Conservation (phyloP, 2,888 invertebrate genomes). For the Phortica magna region DNA sequence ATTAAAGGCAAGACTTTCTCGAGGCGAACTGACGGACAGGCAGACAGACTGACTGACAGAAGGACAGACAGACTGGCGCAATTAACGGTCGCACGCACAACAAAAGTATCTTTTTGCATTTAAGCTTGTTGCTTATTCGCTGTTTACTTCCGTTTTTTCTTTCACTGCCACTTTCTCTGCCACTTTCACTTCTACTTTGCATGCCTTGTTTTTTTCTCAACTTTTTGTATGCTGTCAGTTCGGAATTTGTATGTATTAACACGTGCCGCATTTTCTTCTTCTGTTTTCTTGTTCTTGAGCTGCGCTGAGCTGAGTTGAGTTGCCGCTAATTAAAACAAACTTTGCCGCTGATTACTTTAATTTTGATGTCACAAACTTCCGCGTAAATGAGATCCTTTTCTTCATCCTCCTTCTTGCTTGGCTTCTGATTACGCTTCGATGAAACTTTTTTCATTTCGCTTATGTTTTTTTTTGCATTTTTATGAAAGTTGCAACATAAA, state of each 20-base stretch:
- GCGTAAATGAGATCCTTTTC: background rate
- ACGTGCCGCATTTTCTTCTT: background rate
- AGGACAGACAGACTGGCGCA: too few species aligned
- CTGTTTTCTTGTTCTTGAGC: background rate
- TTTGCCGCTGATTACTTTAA: conserved; percentile 50
- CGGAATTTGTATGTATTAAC: conserved; percentile 4
- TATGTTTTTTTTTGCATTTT: conserved; percentile 6
- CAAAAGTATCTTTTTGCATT: background rate
- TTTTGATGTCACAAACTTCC: conserved; percentile 45
- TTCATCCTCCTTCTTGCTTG: background rate
- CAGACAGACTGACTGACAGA: too few species aligned
- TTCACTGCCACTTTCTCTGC: too few species aligned
- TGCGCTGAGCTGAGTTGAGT: background rate
- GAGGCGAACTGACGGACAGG: background rate
- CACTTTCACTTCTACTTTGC: background rate
- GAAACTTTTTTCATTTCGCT: conserved; percentile 49
- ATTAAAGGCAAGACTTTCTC: background rate
- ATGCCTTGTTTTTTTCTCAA: background rate
- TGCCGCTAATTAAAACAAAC: conserved; percentile 50
- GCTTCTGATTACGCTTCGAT: background rate
- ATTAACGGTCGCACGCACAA: background rate
- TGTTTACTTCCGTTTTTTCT: conserved; percentile 3
- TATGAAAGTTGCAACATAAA: conserved; percentile 56
- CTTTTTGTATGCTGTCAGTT: background rate
- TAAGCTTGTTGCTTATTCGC: background rate